These are phyloP conservation scores for Tonatia bakeri DNA, from an alignment of 2,113 vertebrate species.

Conservation along the genomic window DNA sequence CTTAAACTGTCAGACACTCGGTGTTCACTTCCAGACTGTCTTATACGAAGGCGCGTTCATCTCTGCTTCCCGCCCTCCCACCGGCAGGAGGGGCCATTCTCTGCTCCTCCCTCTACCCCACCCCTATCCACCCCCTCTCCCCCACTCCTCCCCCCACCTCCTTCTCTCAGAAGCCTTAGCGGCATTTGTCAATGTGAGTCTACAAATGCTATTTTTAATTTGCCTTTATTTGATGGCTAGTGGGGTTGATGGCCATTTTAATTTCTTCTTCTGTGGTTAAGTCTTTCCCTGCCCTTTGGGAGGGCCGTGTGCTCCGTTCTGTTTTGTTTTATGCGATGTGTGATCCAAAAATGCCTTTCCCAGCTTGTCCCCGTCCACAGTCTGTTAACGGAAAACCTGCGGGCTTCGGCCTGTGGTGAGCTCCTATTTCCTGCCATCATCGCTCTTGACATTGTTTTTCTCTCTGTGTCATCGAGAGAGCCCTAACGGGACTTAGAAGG, in stretches of 20 bases:
- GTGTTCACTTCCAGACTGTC: background rate
- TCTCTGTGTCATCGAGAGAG: background rate
- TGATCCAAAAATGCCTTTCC: background rate
- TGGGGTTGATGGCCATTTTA: background rate
- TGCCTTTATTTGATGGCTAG: background rate
- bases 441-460: background rate
- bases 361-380: background rate
- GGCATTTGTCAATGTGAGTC: background rate
- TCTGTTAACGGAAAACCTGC: background rate
- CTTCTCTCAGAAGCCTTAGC: background rate
- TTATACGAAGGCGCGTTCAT: accelerated
- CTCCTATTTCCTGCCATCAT: background rate
- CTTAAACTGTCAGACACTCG: background rate
- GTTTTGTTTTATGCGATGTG: background rate
- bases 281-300: background rate
- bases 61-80: background rate
- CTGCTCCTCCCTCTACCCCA: background rate
- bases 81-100: no score
- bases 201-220: background rate
- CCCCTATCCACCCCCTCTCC: no score
- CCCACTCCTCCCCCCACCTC: no score
- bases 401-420: background rate
- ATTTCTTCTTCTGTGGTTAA: background rate
- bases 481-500: background rate
- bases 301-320: background rate